Conservation (phyloP, 2,888 invertebrate species). For the Notocelia uddmanniana region DNA sequence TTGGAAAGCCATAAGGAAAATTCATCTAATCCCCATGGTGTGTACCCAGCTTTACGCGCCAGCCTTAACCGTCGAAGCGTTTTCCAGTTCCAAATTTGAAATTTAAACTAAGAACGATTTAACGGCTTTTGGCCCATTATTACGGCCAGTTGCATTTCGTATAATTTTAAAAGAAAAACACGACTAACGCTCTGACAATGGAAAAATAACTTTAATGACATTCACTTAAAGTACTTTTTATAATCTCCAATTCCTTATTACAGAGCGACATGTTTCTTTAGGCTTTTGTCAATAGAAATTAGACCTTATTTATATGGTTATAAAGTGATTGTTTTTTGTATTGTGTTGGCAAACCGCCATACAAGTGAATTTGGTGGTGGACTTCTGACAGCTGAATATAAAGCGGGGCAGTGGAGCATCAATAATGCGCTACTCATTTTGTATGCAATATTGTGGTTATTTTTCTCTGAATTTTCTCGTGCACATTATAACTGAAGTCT, state of each 20-base stretch:
- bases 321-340: conserved; percentile 1
- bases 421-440: conserved; percentile 19
- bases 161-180: conserved; percentile 37
- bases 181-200: background rate
- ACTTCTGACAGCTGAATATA: conserved; percentile 25
- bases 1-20: background rate
- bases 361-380: conserved; percentile 17
- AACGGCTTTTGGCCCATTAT: conserved; percentile 39
- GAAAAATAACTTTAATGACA: background rate
- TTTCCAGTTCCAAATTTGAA: conserved; percentile 40
- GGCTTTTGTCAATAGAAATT: background rate
- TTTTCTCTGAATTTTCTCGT: background rate
- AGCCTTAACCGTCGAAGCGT: conserved; percentile 33
- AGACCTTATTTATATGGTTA: background rate
- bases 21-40: background rate
- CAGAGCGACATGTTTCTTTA: background rate
- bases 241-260: background rate
- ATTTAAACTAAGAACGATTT: conserved; percentile 46
- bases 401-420: conserved; percentile 14
- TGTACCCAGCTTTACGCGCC: conserved; percentile 26
- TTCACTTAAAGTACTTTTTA: background rate
- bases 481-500: background rate
- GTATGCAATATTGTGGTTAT: conserved; percentile 23
- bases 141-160: conserved; percentile 41
- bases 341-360: conserved; percentile 30